These are phyloP conservation scores for Coleophora deauratella DNA, from an alignment of 2,888 invertebrate genomes.

Conservation along the genomic window DNA sequence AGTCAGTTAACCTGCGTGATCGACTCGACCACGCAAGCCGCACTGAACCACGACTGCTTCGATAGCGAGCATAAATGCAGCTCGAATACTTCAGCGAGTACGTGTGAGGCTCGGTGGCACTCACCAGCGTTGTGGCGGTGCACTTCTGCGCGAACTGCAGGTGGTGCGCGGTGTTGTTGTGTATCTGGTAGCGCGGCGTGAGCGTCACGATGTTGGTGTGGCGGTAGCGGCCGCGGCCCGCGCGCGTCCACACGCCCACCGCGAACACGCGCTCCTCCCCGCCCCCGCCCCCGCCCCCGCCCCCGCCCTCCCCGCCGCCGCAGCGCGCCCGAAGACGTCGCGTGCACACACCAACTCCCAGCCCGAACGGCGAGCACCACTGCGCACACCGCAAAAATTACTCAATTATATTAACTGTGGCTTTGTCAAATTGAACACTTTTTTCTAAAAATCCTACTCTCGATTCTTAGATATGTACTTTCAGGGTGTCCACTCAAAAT, in stretches of 20 bases:
- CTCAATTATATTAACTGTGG: too few species aligned
- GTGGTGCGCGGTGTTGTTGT: slow-evolving; percentile 86
- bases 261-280: slow-evolving; percentile 78
- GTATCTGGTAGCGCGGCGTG: slow-evolving; percentile 93
- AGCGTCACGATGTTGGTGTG: slow-evolving; percentile 94
- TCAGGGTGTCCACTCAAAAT: too few species aligned
- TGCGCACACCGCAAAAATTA: too few species aligned
- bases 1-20: too few species aligned
- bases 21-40: too few species aligned
- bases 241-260: slow-evolving; percentile 91
- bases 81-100: too few species aligned
- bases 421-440: too few species aligned
- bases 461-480: too few species aligned
- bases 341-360: slow-evolving; percentile 86
- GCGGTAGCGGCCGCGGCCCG: slow-evolving; percentile 91
- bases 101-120: too few species aligned
- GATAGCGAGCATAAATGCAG: too few species aligned
- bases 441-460: too few species aligned
- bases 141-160: slow-evolving; percentile 93
- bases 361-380: slow-evolving; percentile 91
- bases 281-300: slow-evolving; percentile 50
- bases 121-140: slow-evolving; percentile 81
- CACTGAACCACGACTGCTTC: too few species aligned
- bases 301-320: slow-evolving; percentile 48
- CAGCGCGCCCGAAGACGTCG: slow-evolving; percentile 68